A percentile compares a stretch with the other conserved stretches of the same genome.
Conservation (phyloP, 2,888 invertebrate species). For the Tigriopus californicus region DNA sequence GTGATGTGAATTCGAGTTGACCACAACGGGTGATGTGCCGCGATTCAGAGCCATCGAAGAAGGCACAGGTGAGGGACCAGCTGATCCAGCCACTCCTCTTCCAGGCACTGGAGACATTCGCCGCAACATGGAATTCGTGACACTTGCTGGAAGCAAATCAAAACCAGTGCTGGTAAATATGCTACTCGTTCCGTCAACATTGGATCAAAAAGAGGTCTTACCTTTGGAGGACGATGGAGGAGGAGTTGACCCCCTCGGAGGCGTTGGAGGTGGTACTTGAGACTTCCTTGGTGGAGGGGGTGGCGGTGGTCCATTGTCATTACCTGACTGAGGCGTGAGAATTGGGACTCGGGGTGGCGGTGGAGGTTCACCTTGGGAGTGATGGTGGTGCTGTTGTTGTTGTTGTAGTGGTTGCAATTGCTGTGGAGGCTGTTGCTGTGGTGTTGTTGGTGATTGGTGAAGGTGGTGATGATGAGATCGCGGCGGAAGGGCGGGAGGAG, state of each 20-base stretch:
- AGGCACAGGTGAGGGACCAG: conserved; percentile 4
- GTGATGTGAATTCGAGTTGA: too few relatives aligned
- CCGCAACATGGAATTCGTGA: conserved; percentile 33
- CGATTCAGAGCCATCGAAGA: neutral
- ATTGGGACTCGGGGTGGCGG: conserved; percentile 44
- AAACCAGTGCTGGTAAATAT: conserved; percentile 17
- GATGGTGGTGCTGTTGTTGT: too few relatives aligned
- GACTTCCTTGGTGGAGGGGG: conserved; percentile 31
- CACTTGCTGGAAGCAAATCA: conserved; percentile 19
- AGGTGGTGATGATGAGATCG: neutral
- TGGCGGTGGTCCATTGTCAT: conserved; percentile 19
- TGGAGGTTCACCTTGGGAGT: too few relatives aligned
- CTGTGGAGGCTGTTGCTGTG: too few relatives aligned
- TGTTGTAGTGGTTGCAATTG: too few relatives aligned
- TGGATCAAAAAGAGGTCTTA: conserved; percentile 36
- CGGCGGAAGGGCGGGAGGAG: conserved; percentile 31
- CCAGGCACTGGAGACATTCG: conserved; percentile 45
- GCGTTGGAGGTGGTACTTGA: conserved; percentile 38
- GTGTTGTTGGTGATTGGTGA: too few relatives aligned
- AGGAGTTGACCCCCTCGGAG: conserved; percentile 36
- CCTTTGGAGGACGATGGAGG: conserved; percentile 21
- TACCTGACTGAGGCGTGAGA: conserved; percentile 17
- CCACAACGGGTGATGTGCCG: neutral
- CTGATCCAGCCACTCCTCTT: too few relatives aligned
- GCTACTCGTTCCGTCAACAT: conserved; percentile 31